Evolutionary conservation across 92 coral and sea anemone genomes (phyloP), one percentile per base, ranked within the genome.

Genomic region (Umimayanthus kanabou): DNA sequence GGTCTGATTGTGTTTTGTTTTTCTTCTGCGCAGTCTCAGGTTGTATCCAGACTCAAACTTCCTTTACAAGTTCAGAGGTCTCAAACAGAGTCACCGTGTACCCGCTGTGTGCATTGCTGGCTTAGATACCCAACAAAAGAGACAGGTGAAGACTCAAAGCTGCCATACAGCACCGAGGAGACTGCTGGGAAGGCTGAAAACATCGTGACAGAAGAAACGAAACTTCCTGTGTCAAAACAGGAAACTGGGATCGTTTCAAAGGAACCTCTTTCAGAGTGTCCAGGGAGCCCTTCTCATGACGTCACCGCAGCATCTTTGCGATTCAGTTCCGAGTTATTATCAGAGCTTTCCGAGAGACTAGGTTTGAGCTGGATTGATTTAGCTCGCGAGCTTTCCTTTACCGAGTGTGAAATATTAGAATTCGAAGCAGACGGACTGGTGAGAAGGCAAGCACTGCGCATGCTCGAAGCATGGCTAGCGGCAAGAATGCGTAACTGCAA

Each of bases 281-380:
- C 87, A 16, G 45, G 2, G 7, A 49, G 53, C 30, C 64, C 67
- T 45, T 83, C 64, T 20, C 15, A 18, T 43, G 78, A 83, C 29
- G 64, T 29, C 25, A 26, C 28, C 3, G 82, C 29, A 58, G 29
- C 15, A 37, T 37, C 85, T 5, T 61, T 55, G 50, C 85, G 16
- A 80, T 6, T 58, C 2, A n/a, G n/a, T 50, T n/a, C 50, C 23
- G 77, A 83, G 30, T 14, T 83, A 55, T 33, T 83, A 37, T 47
- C 79, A 26, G 66, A 39, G 77, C 39, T 83, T 13, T 43, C 87
- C 0, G 79, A 83, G 87, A 83, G 87, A 70, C 67, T 83, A 22
- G 87, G 87, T 70, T 69, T 83, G 37, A 83, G 79, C 69, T 83
- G 87, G 87, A 83, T 83, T 15, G 87, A 70, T 29, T 47, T 83